Evolutionary conservation across 2,888 invertebrate genomes (phyloP), one percentile per base, ranked within the genome.

Genomic region (Caenorhabditis sinica): DNA sequence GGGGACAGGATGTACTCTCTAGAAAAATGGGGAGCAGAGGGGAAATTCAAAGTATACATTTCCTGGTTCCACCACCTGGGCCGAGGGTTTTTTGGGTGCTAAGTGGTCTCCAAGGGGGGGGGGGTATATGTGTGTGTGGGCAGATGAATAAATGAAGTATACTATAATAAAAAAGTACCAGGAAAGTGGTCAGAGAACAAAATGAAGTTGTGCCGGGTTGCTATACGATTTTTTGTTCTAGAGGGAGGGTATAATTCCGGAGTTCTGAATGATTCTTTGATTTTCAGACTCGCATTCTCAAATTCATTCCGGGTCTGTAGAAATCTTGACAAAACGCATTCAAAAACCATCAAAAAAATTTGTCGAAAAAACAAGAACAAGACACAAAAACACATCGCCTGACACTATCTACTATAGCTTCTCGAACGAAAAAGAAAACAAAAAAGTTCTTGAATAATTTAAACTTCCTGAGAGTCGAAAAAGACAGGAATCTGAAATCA

Each of bases 401-500:
- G 65, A 45, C 17, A 60, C 43, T 65, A 65, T 65, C 40, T 15
- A 65, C 43, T 61, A 43, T 25, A 43, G n/a, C 43, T 13, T n/a
- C 53, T 36, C 15, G 9, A 61, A 36, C 28, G 33, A 61, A 40
- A n/a, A 45, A 40, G 25, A 25, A 25, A 15, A 4, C 4, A 25
- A 28, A 36, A 36, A 33, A 25, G 68, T 69, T 69, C 53, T 33
- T 69, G 68, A 69, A 69, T 69, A 69, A 69, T 69, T 69, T 40
- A 69, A 33, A 51, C 33, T 68, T 53, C 36, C 33, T 53, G n/a
- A 51, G 33, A 15, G 53, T 49, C 8, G 51, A 61, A 40, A 61
- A n/a, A 33, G 9, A 28, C 33, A 77, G n/a, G n/a, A 53, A 28
- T 23, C 40, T 72, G 71, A 71, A 79, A 79, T 71, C 71, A 79